Conservation (phyloP, 2,797 vertebrate genomes). For the Anomalospiza imberbis region DNA sequence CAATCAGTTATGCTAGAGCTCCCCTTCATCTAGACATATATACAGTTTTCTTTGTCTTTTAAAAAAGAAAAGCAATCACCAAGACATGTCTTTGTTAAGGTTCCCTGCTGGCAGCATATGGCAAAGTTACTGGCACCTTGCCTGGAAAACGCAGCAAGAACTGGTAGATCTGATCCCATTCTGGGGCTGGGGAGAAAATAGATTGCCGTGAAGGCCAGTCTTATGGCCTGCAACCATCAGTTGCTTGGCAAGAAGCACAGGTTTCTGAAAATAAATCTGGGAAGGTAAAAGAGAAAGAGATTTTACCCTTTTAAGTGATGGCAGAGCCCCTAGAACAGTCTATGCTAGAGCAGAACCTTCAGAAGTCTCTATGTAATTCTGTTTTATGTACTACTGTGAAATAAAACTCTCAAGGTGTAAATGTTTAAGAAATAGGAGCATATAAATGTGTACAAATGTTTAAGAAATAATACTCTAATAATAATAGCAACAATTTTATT, state of each 20-base stretch:
- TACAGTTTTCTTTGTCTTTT: not conserved
- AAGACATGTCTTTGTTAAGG: constrained; percentile 3
- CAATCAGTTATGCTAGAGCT: not conserved
- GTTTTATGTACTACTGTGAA: not conserved
- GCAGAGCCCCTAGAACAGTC: not conserved
- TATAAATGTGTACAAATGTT: not conserved
- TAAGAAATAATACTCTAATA: not conserved
- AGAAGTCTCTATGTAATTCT: not conserved
- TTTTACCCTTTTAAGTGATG: not conserved
- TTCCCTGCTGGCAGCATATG: not conserved
- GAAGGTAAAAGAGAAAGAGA: not conserved
- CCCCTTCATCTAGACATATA: not conserved
- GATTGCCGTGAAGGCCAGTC: not conserved
- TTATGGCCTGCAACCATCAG: not conserved
- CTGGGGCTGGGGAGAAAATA: not conserved
- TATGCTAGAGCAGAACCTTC: not conserved
- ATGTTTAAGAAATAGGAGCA: not conserved
- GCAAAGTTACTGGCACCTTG: constrained; percentile 36
- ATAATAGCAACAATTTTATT: not conserved
- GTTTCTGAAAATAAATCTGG: not conserved
- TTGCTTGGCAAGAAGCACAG: not conserved
- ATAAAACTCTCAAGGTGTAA: not conserved
- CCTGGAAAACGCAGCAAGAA: constrained; percentile 11
- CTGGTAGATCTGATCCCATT: not conserved
- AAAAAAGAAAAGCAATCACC: not conserved